A percentile compares a stretch with the other conserved stretches of the same genome.
phyloP scores from a whole-genome alignment of 35 echinoderm and acorn worm genomes.

The Ptychodera flava region DNA sequence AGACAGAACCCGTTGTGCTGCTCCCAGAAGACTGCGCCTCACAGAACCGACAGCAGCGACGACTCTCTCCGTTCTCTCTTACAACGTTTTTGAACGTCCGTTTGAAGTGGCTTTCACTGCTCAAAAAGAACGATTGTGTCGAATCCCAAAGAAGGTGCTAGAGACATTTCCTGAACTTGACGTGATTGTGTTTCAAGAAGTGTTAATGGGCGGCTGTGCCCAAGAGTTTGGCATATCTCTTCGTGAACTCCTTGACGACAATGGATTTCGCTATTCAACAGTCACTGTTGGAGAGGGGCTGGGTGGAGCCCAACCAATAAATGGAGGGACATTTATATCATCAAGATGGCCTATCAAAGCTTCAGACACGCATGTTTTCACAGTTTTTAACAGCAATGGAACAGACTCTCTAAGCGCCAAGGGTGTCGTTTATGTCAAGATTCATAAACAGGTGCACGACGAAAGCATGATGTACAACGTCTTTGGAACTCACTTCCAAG shows the following conservation, averaged over 20 bases:
- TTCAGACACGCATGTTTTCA: constrained; percentile 23
- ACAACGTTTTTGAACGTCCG: no score
- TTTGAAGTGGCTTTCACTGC: no score
- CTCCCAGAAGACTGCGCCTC: no score
- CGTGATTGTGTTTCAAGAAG: constrained; percentile 35
- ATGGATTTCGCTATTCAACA: neutral
- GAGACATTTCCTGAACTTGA: constrained; percentile 36
- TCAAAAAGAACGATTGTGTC: no score
- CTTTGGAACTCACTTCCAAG: constrained; percentile 49
- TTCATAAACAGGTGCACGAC: constrained; percentile 16
- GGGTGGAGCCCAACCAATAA: neutral
- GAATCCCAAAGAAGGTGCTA: no score
- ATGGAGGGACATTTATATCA: neutral
- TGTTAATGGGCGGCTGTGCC: constrained; percentile 40
- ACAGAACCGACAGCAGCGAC: no score
- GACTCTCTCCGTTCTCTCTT: no score
- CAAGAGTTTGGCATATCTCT: constrained; percentile 18
- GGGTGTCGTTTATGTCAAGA: constrained; percentile 31
- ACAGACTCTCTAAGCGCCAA: constrained; percentile 23
- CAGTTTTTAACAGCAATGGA: neutral
- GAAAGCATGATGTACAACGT: constrained; percentile 28
- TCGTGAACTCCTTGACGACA: neutral
- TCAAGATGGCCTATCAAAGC: constrained; percentile 26
- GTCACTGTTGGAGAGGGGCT: neutral
- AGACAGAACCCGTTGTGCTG: no score